Percentiles rank a stretch among this genome's conserved stretches.
These are phyloP conservation scores for Brachypteracias leptosomus DNA, from an alignment of 2,113 vertebrate genomes.

Conservation along the genomic window DNA sequence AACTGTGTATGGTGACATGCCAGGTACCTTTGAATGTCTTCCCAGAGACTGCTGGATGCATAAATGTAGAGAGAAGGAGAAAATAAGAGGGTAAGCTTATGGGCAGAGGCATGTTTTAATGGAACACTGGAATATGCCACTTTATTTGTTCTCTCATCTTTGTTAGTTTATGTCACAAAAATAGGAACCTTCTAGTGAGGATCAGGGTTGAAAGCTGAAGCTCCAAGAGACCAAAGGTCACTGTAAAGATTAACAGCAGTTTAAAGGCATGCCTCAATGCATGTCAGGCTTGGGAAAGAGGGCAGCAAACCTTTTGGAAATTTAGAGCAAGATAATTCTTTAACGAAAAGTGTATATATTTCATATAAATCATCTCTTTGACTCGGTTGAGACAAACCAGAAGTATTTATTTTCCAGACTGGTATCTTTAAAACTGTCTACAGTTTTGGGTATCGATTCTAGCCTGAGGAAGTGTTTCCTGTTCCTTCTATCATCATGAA, in stretches of 20 bases:
- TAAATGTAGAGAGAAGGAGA: neutral
- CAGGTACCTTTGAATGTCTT: neutral
- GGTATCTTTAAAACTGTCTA: neutral
- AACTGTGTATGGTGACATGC: neutral
- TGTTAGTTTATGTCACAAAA: neutral
- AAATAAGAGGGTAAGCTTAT: neutral
- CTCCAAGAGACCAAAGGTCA: neutral
- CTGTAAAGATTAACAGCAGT: neutral
- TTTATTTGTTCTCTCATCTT: neutral
- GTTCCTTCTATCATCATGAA: neutral
- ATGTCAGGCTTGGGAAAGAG: neutral
- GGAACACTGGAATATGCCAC: fast-evolving
- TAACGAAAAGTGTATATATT: neutral
- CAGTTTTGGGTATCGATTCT: neutral
- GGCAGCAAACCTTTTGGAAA: neutral
- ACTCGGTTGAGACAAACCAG: neutral
- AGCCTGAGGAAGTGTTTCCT: neutral
- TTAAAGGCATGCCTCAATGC: neutral
- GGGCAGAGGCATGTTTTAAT: neutral
- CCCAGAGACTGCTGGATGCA: neutral
- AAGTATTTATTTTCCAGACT: neutral
- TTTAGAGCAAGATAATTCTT: neutral
- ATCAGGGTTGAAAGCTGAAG: neutral
- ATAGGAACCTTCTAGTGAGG: neutral
- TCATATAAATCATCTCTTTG: neutral